Base-by-base conservation (phyloP, 2,113 vertebrate species). In the Atrichornis clamosus region DNA sequence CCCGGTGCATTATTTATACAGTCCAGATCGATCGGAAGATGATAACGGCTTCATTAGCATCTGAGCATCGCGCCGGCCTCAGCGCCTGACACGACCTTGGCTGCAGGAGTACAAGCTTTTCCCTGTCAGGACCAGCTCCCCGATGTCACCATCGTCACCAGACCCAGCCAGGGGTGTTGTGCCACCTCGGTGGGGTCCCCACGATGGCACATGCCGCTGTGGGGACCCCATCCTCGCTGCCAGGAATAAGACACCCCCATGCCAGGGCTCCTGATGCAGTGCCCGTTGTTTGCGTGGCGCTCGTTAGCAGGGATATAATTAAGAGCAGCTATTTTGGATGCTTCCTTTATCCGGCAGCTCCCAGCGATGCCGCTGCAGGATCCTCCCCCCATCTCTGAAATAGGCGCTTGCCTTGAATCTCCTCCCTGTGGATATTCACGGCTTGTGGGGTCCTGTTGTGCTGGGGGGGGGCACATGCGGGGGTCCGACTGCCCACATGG, bases 21-120 rank as follows among this genome's bases (percentile, higher is more conserved):
- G 84, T 82, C 87, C 20, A 2, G 75, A 97, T 96, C 90, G 94
- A 96, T 97, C 64, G 35, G 52, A 67, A 82, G 95, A 91, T 64
- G 94, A 90, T 97, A 95, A 96, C 89, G 16, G 95, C 95, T 96
- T 96, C 95, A 93, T 95, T 96, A 96, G 91, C 96, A 96, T 95
- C 95, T 4, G 74, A 87, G 21, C 95, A 89, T 64, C 33, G 9
- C 0, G 2, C n/a, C 4, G 56, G 94, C 84, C 87, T 39, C 35
- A 2, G 79, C 2, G 50, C 94, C 87, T 65, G 87, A 89, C 93
- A 50, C 10, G 86, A 96, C 95, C 96, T 96, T 95, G 95, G 94
- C 96, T 84, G 95, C 89, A 84, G 94, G 73, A 95, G 50, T 53
- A 77, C 85, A 80, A 92, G 70, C 18, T 39, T 79, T 90, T 83